A percentile compares a stretch with the other conserved stretches of the same genome.
phyloP scores from a whole-genome alignment of 2,113 vertebrate species.

The Sprattus sprattus region DNA sequence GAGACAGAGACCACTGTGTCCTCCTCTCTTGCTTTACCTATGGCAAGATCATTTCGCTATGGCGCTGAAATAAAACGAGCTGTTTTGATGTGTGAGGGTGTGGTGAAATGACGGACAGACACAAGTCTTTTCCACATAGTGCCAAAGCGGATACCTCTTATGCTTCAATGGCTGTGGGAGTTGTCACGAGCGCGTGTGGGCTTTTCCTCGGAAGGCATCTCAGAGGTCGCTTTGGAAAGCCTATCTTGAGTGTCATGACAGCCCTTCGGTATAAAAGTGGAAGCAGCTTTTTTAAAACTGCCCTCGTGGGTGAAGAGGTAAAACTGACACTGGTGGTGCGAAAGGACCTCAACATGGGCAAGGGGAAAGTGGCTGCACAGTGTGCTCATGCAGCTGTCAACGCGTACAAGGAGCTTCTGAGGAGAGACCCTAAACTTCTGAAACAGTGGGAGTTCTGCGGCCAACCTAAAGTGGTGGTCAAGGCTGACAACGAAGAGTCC shows the following conservation, averaged over 20 bases:
- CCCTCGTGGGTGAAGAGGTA: slow-evolving; percentile 74
- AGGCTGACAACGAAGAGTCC: slow-evolving; percentile 82
- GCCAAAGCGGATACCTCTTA: background rate
- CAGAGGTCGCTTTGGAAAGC: background rate
- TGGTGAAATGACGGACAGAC: background rate
- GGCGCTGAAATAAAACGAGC: background rate
- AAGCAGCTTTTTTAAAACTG: background rate
- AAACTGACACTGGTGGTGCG: slow-evolving; percentile 93
- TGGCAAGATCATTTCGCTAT: background rate
- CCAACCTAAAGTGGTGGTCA: slow-evolving; percentile 94
- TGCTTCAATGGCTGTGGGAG: background rate
- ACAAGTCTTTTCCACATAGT: background rate
- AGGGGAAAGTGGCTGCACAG: slow-evolving; percentile 93
- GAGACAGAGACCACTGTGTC: background rate
- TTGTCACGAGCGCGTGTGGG: background rate
- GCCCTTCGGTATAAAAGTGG: background rate
- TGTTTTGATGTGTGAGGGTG: background rate
- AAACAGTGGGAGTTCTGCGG: slow-evolving; percentile 93
- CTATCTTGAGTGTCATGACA: background rate
- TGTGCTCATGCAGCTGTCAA: slow-evolving; percentile 93
- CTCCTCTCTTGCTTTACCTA: background rate
- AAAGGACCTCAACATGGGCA: slow-evolving; percentile 94
- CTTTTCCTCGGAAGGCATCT: background rate
- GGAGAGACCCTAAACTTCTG: slow-evolving; percentile 83
- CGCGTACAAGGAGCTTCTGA: slow-evolving; percentile 85